A percentile compares a stretch with the other conserved stretches of the same genome.
phyloP scores from a whole-genome alignment of 2,797 vertebrate genomes.

The Leuciscus waleckii region DNA sequence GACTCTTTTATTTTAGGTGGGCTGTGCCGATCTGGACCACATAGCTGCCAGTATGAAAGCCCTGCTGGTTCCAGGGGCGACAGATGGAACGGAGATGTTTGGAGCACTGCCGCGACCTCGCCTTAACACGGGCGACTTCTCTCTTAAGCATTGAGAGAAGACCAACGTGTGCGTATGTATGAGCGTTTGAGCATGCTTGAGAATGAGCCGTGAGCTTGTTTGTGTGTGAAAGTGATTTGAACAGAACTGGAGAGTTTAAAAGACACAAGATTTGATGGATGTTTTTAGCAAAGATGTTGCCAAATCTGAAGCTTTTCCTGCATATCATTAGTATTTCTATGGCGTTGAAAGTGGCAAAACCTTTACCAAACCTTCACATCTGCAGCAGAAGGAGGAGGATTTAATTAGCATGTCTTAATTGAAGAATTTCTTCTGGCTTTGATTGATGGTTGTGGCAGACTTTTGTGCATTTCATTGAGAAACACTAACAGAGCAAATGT shows the following conservation, averaged over 20 bases:
- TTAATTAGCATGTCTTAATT: constrained; percentile 9
- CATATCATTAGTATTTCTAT: constrained; percentile 40
- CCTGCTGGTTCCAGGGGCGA: constrained; percentile 85
- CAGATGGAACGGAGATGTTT: constrained; percentile 90
- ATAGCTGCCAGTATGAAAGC: constrained; percentile 94
- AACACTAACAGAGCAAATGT: constrained; percentile 35
- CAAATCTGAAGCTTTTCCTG: constrained; percentile 19
- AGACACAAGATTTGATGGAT: constrained; percentile 39
- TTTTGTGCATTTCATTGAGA: constrained; percentile 21
- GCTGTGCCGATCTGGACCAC: constrained; percentile 88
- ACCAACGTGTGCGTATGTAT: constrained; percentile 11
- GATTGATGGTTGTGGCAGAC: constrained; percentile 12
- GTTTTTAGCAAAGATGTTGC: constrained; percentile 43
- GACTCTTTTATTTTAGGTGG: constrained; percentile 73
- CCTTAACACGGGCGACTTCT: constrained; percentile 92
- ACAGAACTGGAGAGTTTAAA: constrained; percentile 18
- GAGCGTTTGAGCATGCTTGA: constrained; percentile 1
- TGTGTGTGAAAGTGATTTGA: constrained; percentile 32
- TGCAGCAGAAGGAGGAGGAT: neutral
- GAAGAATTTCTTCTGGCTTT: neutral
- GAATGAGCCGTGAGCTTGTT: constrained; percentile 8
- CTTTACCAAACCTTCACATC: constrained; percentile 21
- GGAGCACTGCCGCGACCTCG: constrained; percentile 90
- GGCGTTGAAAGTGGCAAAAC: constrained; percentile 15
- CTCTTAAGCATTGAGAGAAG: constrained; percentile 78